Evolutionary conservation across 2,797 vertebrate genomes (phyloP), one percentile per base, ranked within the genome.

Genomic region (Pangasius macronema): DNA sequence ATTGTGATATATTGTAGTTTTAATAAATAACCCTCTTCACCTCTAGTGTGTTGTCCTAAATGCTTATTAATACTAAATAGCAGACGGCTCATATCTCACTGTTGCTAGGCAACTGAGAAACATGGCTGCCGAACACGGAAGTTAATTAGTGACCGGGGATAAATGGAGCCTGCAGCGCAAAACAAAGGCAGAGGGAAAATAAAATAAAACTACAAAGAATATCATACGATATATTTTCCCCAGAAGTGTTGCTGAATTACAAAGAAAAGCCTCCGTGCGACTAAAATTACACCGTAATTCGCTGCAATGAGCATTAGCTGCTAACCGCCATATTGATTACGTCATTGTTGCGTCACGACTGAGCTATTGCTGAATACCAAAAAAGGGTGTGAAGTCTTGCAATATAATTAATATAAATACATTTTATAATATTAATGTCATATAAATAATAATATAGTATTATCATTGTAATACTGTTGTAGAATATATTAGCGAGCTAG

Each of bases 71-170:
- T n/a, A 49, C 1, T n/a, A 2, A 27, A 22, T 73, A 46, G 24
- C 22, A 14, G 11, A 7, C 72, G 24, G 0, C 24, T 16, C 73
- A 1, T 14, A 0, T 1, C 1, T 51, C 46, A 18, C 73, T 30
- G 73, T 76, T 51, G 73, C 73, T 76, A 76, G 27, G 73, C 73
- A 76, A 76, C 73, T 9, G 27, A 51, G 42, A 27, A 75, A 49
- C 13, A 46, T 5, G 39, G 10, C 4, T 18, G 39, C 39, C 3
- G 10, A 27, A n/a, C 42, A 46, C 42, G 42, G 42, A 73, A 46
- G 72, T 11, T 14, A 16, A n/a, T 73, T 46, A 16, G 72, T 5
- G 6, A 16, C 46, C n/a, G 42, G 8, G 14, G 14, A 5, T 14
- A 7, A 75, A 16, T 73, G 39, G 13, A 27, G 36, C 33, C 22